These are phyloP conservation scores for Zhuqinia jingwanae DNA, from an alignment of 2,888 invertebrate species.

Conservation along the genomic window DNA sequence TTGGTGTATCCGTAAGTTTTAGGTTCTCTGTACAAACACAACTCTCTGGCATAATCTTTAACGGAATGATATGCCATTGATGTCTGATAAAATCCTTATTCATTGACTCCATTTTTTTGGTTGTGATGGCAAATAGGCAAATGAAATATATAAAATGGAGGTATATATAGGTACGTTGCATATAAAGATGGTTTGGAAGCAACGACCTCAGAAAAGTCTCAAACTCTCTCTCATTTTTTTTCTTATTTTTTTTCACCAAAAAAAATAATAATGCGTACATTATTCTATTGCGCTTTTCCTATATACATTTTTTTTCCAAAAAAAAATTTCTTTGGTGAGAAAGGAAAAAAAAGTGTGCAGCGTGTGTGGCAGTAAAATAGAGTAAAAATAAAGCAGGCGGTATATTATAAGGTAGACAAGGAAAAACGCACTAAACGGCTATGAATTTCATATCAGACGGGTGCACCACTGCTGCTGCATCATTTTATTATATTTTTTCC, in stretches of 20 bases:
- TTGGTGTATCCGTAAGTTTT: neutral
- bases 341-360: neutral
- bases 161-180: neutral
- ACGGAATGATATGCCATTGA: constrained; percentile 69
- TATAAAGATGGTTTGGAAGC: neutral
- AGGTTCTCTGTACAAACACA: too few relatives aligned
- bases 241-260: neutral
- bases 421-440: constrained; percentile 27
- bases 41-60: constrained; percentile 36
- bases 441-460: constrained; percentile 47
- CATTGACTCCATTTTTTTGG: constrained; percentile 62
- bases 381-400: neutral
- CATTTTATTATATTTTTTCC: constrained; percentile 28
- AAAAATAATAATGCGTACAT: constrained; percentile 26
- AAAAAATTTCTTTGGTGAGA: constrained; percentile 21
- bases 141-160: neutral
- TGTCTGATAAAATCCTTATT: constrained; percentile 73
- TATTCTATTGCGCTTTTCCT: neutral
- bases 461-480: constrained; percentile 28
- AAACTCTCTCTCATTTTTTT: neutral
- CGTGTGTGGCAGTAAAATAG: neutral
- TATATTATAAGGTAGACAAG: too few relatives aligned
- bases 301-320: neutral
- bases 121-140: neutral
- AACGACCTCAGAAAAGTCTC: constrained; percentile 13